These are phyloP conservation scores for Perca fluviatilis DNA, from an alignment of 2,113 vertebrate genomes.

Conservation along the genomic window DNA sequence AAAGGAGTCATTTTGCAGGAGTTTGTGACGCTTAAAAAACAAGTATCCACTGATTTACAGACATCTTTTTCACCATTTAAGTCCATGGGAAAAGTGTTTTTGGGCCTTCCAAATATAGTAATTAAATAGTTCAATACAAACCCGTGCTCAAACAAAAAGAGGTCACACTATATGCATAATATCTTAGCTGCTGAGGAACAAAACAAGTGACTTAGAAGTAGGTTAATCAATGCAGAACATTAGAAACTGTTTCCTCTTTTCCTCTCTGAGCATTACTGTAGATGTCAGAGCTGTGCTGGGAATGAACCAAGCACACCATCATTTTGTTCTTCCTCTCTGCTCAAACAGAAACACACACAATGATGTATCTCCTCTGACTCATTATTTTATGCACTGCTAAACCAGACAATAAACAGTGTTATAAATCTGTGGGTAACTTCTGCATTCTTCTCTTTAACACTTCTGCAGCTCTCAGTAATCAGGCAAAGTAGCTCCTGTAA, in stretches of 20 bases:
- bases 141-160: constrained; percentile 53
- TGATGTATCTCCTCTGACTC: constrained; percentile 38
- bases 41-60: too few relatives aligned
- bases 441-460: background rate
- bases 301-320: constrained; percentile 26
- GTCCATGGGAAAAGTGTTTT: too few relatives aligned
- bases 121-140: background rate
- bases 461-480: constrained; percentile 10
- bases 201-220: constrained; percentile 63
- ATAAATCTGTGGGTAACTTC: background rate
- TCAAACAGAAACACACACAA: constrained; percentile 17
- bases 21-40: too few relatives aligned
- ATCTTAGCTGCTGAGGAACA: constrained; percentile 47
- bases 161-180: constrained; percentile 54
- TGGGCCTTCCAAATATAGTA: too few relatives aligned
- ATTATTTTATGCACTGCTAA: constrained; percentile 38
- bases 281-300: constrained; percentile 23
- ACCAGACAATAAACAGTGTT: constrained; percentile 24
- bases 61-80: too few relatives aligned
- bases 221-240: constrained; percentile 64
- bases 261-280: constrained; percentile 23
- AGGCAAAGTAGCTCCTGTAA: constrained; percentile 8
- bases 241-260: constrained; percentile 24
- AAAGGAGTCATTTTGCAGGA: too few relatives aligned
- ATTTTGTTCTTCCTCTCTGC: constrained; percentile 24